Base-by-base conservation (phyloP, 1,140 invertebrate genomes). In the Antheraea pernyi region DNA sequence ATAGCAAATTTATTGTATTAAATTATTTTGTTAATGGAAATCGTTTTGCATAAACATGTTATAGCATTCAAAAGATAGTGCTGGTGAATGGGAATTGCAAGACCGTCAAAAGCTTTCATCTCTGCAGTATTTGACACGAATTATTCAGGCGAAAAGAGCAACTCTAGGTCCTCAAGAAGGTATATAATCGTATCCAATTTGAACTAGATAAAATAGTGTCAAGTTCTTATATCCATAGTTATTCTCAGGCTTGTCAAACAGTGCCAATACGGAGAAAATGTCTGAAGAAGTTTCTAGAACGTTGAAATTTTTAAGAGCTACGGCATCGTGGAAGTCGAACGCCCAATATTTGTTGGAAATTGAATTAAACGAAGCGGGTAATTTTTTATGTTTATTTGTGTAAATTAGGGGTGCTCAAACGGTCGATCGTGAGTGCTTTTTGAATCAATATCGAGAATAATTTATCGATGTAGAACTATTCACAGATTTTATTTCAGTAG, bases 81-180 rank as follows among this genome's bases (percentile, higher is more conserved):
- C 96, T 1, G 96, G 96, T 7, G 96, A 97, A 75, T 96, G 97
- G 91, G 97, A 98, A 84, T 86, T 96, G 37, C 93, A 95, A 42
- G 95, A 98, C 37, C 97, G 98, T 81, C 97, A 98, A 76, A 97
- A 98, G 85, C 85, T 99, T n/a, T 97, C 96, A 59, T 98, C 97
- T 84, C 92, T 99, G 53, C 93, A 95, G 65, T 98, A 97, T 92
- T 94, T 98, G 2, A 94, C 95, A 67, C 96, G 96, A 81, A 94
- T 97, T 0, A 84, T 93, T 18, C 86, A 92, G 68, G 89, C 88
- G 0, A 82, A 85, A 30, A 76, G 87, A 71, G 91, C 90, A 0
- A 89, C 86, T 3, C 73, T 93, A 42, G 86, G 88, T 13, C 92
- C 91, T 11, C 88, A 91, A 65, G 86, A 89, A 85, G 89, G 89